These are phyloP conservation scores for Leucoraja ocellata DNA, from an alignment of 2,797 vertebrate genomes.

Conservation along the genomic window DNA sequence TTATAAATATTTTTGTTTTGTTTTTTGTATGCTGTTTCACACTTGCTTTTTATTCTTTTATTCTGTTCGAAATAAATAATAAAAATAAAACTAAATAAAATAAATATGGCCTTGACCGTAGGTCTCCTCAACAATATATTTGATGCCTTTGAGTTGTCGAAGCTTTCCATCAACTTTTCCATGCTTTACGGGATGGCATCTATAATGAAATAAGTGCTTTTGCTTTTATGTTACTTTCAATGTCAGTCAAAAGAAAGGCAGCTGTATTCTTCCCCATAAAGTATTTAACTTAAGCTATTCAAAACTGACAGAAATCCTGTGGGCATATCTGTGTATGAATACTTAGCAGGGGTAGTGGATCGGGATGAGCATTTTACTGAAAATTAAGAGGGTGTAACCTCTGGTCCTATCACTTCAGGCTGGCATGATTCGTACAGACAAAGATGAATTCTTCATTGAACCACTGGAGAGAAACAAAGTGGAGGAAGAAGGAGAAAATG, in stretches of 20 bases:
- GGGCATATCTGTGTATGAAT: background rate
- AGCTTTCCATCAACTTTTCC: slow-evolving; percentile 19
- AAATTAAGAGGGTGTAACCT: background rate
- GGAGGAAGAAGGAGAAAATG: slow-evolving; percentile 61
- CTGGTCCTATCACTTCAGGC: slow-evolving; percentile 65
- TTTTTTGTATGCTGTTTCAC: too few relatives aligned
- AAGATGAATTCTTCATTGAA: slow-evolving; percentile 96
- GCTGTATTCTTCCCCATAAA: slow-evolving; percentile 11
- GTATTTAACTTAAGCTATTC: background rate
- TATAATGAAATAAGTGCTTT: background rate
- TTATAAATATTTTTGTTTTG: too few relatives aligned
- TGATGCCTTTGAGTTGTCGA: background rate
- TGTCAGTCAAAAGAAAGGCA: background rate
- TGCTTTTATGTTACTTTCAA: slow-evolving; percentile 10
- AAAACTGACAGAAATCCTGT: background rate
- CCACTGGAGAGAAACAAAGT: slow-evolving; percentile 73
- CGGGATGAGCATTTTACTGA: background rate
- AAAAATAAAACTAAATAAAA: too few relatives aligned
- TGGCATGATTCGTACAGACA: slow-evolving; percentile 86
- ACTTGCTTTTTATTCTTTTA: too few relatives aligned
- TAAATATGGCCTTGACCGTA: background rate
- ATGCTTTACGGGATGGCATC: background rate
- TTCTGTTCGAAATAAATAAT: too few relatives aligned
- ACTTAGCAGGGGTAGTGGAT: background rate
- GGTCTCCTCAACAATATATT: background rate